phyloP scores from a whole-genome alignment of 2,888 invertebrate genomes.

The Xanthorhoe designata region DNA sequence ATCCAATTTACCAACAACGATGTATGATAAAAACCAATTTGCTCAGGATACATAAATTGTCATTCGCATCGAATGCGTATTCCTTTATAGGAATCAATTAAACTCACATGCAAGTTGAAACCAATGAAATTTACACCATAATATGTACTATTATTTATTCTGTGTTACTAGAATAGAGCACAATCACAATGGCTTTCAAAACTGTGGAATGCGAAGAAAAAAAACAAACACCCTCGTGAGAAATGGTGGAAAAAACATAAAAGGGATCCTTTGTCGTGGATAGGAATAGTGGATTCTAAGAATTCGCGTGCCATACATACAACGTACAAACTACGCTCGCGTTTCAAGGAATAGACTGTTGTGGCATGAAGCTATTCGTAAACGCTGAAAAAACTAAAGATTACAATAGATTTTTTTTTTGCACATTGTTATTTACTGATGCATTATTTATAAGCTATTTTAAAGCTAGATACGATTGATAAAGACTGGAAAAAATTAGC shows the following conservation, averaged over 20 bases:
- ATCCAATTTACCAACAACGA: slow-evolving; percentile 39
- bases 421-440: too few relatives aligned
- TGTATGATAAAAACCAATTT: slow-evolving; percentile 37
- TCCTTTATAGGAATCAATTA: slow-evolving; percentile 36
- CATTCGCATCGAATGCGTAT: slow-evolving; percentile 24
- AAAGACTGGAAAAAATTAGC: background rate
- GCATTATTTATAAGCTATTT: too few relatives aligned
- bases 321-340: slow-evolving; percentile 60
- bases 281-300: slow-evolving; percentile 79
- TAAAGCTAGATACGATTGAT: too few relatives aligned
- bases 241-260: slow-evolving; percentile 62
- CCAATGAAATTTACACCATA: slow-evolving; percentile 30
- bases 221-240: slow-evolving; percentile 76
- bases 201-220: slow-evolving; percentile 72
- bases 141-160: too few relatives aligned
- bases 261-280: slow-evolving; percentile 67
- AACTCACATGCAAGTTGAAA: slow-evolving; percentile 16
- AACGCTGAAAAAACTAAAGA: slow-evolving; percentile 20
- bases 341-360: slow-evolving; percentile 61
- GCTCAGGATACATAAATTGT: slow-evolving; percentile 36
- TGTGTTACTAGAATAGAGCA: slow-evolving; percentile 34
- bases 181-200: slow-evolving; percentile 68
- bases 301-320: slow-evolving; percentile 81
- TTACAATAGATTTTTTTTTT: too few relatives aligned
- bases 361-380: slow-evolving; percentile 45